Base-by-base conservation (phyloP, 2,113 vertebrate species). In the Capra hircus region DNA sequence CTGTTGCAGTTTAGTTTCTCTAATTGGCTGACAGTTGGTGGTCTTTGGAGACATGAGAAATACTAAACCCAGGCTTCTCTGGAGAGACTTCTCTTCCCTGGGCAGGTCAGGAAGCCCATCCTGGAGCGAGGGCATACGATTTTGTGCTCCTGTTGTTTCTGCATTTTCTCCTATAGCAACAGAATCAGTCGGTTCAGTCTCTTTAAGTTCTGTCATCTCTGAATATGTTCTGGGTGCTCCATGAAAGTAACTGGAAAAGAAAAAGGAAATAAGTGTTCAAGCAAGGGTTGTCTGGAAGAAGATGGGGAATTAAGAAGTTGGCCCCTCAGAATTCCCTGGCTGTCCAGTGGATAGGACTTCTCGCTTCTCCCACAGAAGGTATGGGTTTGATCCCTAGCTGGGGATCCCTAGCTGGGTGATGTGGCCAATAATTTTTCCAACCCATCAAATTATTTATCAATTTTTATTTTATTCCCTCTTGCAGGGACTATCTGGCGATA, bases 1-100 rank as follows among this genome's bases (percentile, higher is more conserved):
- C 93, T 33, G n/a, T 74, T 78, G 93, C 87, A 90, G 40, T 92
- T 95, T 92, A 71, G 92, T 95, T 43, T 84, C 74, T 93, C 23
- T 88, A 90, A 93, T 89, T 52, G 86, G 86, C 86, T 89, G 60
- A 52, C 11, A 1, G 7, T 89, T 89, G 78, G 55, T 82, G 1
- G 81, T 93, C 96, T 92, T 86, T 36, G 90, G 93, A 92, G 95
- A 86, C 16, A 0, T n/a, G n/a, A 53, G 36, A 83, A 60, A 40
- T 52, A 28, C 67, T 86, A 14, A 45, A 59, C 83, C 40, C 14
- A 25, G 15, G 16, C 48, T 48, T n/a, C 7, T 82, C 53, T 45
- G 19, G 45, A 84, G 80, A 92, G 52, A 36, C 28, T n/a, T 30
- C 30, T 7, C 55, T 85, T 96, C 53, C 43, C 55, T 81, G 84